Base-by-base conservation (phyloP, 2,888 invertebrate genomes). In the Muschampia plurimacula region DNA sequence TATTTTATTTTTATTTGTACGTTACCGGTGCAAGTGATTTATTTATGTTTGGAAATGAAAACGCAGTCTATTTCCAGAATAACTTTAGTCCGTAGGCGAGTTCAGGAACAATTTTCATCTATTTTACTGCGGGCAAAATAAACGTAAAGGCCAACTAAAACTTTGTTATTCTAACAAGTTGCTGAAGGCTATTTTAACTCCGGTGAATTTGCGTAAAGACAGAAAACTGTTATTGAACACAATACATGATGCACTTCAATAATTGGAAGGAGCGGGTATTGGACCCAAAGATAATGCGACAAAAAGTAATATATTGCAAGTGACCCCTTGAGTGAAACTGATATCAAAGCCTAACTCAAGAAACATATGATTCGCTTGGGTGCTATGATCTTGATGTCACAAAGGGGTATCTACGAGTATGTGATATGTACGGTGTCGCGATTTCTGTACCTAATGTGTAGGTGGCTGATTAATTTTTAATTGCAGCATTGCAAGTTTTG, bases 1-100 rank as follows among this genome's bases (percentile, higher is more conserved):
- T 66, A 32, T 67, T 57, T 69, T 60, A 69, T 64, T 69, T 15
- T 46, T 65, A 65, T 32, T 59, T 59, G 12, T 52, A 55, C 55
- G 15, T 46, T 65, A 36, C 15, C 15, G 15, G 49, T 65, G 59
- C 70, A 65, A 70, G 64, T 70, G 57, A 70, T 65, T 70, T 66
- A 60, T 60, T 70, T 72, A 67, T 52, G 60, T 72, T 62, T n/a
- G n/a, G 52, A 66, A 62, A 72, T 72, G 72, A 62, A 67, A 66
- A 67, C 22, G 59, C 49, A 66, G 66, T 71, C 41, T 59, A 72
- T 72, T 72, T 72, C 66, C 66, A 60, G 49, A 28, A 72, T 72
- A 72, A 67, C 66, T 72, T 70, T 32, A 46, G 28, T 71, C 36
- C 52, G 66, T 60, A 71, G 49, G 60, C 60, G 71, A 72, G 71